A percentile compares a stretch with the other conserved stretches of the same genome.
phyloP scores from a whole-genome alignment of 2,113 vertebrate species.

The Azemiops feae region DNA sequence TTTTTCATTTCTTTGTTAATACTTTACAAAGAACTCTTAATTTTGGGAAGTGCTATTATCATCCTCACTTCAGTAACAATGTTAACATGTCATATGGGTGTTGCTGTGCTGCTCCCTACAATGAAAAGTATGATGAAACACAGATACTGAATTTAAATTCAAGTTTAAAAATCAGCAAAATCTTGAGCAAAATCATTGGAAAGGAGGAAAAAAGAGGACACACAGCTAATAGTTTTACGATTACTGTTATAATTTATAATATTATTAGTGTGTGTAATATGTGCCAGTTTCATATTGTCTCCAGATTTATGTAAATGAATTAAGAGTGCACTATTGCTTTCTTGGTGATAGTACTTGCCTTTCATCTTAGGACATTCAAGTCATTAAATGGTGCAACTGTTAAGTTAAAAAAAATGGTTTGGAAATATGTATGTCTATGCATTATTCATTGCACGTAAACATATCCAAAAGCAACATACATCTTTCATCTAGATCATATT shows the following conservation, averaged over 20 bases:
- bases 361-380: slow-evolving; percentile 54
- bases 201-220: slow-evolving; percentile 14
- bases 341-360: slow-evolving; percentile 45
- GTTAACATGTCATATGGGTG: slow-evolving; percentile 51
- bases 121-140: not conserved
- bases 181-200: slow-evolving; percentile 40
- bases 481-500: slow-evolving; percentile 58
- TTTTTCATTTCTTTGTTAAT: slow-evolving; percentile 60
- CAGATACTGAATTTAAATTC: not conserved
- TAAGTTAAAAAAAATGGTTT: slow-evolving; percentile 64
- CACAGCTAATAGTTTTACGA: not conserved
- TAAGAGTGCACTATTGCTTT: slow-evolving; percentile 48
- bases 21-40: slow-evolving; percentile 65
- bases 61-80: slow-evolving; percentile 64
- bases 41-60: slow-evolving; percentile 70
- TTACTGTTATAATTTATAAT: not conserved
- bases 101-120: slow-evolving; percentile 54
- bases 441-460: slow-evolving; percentile 63
- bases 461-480: slow-evolving; percentile 44
- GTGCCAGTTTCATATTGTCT: not conserved
- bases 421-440: slow-evolving; percentile 17
- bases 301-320: not conserved
- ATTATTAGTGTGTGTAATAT: not conserved
- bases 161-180: slow-evolving; percentile 45
- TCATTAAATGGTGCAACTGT: slow-evolving; percentile 47